Percentiles rank a stretch among this genome's conserved stretches.
Conservation (phyloP, 2,113 vertebrate genomes). For the Platysternon megacephalum region DNA sequence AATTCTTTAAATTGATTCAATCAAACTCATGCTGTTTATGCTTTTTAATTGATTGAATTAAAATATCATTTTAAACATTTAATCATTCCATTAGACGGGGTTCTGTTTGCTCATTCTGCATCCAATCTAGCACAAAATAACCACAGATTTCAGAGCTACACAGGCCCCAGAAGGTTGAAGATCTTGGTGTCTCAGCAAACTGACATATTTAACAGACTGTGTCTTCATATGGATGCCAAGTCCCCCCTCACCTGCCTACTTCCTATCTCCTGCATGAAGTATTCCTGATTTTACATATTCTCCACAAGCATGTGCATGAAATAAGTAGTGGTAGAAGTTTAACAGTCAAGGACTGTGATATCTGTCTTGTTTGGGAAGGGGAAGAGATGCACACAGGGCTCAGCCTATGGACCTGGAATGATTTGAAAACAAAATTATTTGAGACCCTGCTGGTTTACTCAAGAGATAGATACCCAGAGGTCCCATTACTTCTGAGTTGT, state of each 20-base stretch:
- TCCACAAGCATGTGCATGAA: neutral
- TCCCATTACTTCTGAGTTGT: neutral
- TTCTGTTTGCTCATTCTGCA: constrained; percentile 34
- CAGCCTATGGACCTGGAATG: neutral
- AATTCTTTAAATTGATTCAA: constrained; percentile 77
- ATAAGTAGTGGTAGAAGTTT: neutral
- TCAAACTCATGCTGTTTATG: constrained; percentile 76
- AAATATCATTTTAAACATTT: constrained; percentile 74
- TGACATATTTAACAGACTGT: neutral
- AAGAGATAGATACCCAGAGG: neutral
- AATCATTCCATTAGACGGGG: constrained; percentile 70
- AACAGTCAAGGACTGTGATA: neutral
- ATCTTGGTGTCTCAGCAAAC: neutral
- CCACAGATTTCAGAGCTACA: neutral
- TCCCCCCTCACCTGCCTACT: neutral
- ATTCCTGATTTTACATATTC: neutral
- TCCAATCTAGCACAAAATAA: constrained; percentile 12
- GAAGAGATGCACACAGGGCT: accelerated
- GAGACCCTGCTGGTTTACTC: neutral
- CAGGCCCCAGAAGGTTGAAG: neutral
- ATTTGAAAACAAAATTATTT: neutral
- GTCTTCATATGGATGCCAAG: neutral
- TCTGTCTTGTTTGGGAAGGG: neutral
- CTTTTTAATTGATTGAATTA: constrained; percentile 83
- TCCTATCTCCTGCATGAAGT: neutral